phyloP scores from a whole-genome alignment of 2,797 vertebrate genomes.

The Sebastes jordani region DNA sequence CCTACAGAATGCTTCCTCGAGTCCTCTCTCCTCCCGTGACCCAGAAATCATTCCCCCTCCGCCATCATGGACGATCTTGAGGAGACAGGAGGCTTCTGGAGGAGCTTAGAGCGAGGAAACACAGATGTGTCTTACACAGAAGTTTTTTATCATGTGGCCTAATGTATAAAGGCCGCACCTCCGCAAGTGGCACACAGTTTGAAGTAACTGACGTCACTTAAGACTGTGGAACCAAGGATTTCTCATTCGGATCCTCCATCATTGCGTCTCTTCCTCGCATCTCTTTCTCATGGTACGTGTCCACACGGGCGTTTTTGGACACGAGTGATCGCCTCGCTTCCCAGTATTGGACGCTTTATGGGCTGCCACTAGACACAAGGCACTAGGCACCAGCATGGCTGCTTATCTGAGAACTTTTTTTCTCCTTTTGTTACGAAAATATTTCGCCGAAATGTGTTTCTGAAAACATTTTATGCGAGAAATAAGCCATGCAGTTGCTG shows the following conservation, averaged over 20 bases:
- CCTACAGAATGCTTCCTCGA: not conserved
- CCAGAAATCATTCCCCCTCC: not conserved
- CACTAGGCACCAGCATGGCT: too few relatives aligned
- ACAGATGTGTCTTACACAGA: not conserved
- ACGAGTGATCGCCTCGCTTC: too few relatives aligned
- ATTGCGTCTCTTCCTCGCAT: not conserved
- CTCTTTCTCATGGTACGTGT: not conserved
- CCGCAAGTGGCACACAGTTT: not conserved
- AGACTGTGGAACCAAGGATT: not conserved
- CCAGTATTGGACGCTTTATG: too few relatives aligned
- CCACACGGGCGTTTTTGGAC: too few relatives aligned
- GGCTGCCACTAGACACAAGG: too few relatives aligned
- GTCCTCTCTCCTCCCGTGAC: not conserved
- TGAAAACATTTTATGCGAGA: too few relatives aligned
- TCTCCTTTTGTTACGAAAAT: too few relatives aligned
- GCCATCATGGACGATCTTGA: not conserved
- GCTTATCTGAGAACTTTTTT: too few relatives aligned
- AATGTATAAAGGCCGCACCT: not conserved
- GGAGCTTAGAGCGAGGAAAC: not conserved
- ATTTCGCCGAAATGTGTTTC: too few relatives aligned
- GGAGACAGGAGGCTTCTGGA: not conserved
- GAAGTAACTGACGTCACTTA: not conserved
- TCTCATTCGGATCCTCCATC: not conserved
- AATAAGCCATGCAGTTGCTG: too few relatives aligned
- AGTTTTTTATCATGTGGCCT: not conserved